phyloP scores from a whole-genome alignment of 2,797 vertebrate species.

The Pteronotus mesoamericanus region DNA sequence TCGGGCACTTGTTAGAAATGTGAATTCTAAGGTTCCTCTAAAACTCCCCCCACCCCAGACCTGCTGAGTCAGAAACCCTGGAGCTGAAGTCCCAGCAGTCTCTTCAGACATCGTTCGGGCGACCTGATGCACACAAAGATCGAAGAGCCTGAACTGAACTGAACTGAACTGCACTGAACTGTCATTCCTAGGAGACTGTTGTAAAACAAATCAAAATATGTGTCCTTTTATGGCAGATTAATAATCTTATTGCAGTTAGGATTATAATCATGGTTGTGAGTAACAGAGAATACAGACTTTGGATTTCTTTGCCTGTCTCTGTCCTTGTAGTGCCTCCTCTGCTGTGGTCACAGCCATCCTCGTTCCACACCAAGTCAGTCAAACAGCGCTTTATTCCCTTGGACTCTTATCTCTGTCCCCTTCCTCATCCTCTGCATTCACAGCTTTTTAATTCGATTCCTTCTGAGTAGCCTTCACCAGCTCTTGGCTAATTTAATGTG shows the following conservation, averaged over 20 bases:
- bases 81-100: background rate
- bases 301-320: background rate
- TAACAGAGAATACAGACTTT: background rate
- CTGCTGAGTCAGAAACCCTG: background rate
- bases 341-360: background rate
- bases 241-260: background rate
- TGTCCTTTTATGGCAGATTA: constrained; percentile 20
- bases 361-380: background rate
- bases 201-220: background rate
- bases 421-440: background rate
- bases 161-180: background rate
- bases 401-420: background rate
- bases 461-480: background rate
- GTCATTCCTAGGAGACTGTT: background rate
- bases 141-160: too few species aligned
- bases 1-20: background rate
- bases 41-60: background rate
- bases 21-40: background rate
- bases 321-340: background rate
- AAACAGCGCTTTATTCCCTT: background rate
- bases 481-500: constrained; percentile 26
- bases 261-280: background rate
- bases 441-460: background rate
- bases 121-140: background rate
- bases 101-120: background rate